Base-by-base conservation (phyloP, 2,888 invertebrate species). In the Kuschelorhynchus macadamiae region DNA sequence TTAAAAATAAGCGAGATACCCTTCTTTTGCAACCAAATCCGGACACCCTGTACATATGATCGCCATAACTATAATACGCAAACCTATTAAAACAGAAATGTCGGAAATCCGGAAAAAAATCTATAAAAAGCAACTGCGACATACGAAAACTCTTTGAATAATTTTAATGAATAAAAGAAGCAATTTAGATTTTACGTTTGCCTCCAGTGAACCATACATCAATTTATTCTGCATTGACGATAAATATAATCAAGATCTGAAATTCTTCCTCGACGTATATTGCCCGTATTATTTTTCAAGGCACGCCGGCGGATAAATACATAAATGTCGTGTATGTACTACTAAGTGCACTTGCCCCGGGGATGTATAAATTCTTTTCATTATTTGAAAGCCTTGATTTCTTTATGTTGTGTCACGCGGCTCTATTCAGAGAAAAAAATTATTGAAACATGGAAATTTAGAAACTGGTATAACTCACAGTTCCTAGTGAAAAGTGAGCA, bases 101-200 rank as follows among this genome's bases (percentile, higher is more conserved):
- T n/a, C n/a, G n/a, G n/a, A n/a, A n/a, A n/a, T n/a, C n/a, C n/a
- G n/a, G n/a, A n/a, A n/a, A n/a, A n/a, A n/a, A n/a, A 7, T 30
- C 30, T 30, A 30, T 30, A 30, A 9, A 30, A 30, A 30, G 30
- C 5, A 9, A 30, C 9, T 30, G n/a, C n/a, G 25, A 36, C 11
- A 42, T 42, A 16, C 42, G 17, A 44, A 56, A 44, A 44, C 32
- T 32, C 56, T 17, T 56, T 25, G n/a, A 25, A 44, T 56, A 42
- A 56, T 56, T 44, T 44, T 32, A 56, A 56, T 56, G 42, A 56
- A 32, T 53, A 44, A 32, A 16, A 42, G 42, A 9, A 42, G 16
- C 55, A 42, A 41, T 55, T 55, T 55, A 41, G 16, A 55, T 2
- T 32, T 50, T 11, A 33, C 17, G 50, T 50, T 33, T 41, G 42